Conservation (phyloP, 2,113 vertebrate species). For the Orientallactaga bullata region DNA sequence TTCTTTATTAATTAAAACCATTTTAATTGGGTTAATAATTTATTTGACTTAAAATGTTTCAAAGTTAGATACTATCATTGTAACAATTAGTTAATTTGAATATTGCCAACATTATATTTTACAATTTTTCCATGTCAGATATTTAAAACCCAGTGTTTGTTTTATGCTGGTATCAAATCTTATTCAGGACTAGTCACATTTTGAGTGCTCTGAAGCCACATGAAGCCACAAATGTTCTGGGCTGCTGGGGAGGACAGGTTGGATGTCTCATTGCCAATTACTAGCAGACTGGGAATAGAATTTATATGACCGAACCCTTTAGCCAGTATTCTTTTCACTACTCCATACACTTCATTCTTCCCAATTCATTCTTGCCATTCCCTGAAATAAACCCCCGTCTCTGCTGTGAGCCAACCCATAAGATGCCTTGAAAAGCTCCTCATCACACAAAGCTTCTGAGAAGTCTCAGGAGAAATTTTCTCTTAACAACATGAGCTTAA, state of each 20-base stretch:
- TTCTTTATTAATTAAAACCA: not conserved
- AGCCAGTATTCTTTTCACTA: not conserved
- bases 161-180: not conserved
- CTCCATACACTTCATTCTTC: accelerated
- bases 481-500: conserved; percentile 44
- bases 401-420: not conserved
- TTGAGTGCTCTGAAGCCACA: not conserved
- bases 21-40: not conserved
- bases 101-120: not conserved
- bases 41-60: not conserved
- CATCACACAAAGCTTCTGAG: conserved; percentile 71
- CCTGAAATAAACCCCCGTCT: not conserved
- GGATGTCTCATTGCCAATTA: not conserved
- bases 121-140: not conserved
- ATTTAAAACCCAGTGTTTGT: not conserved
- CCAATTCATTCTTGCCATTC: not conserved
- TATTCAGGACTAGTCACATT: not conserved
- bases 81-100: not conserved
- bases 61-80: not conserved
- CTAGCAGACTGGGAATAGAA: not conserved
- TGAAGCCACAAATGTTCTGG: not conserved
- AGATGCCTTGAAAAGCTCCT: conserved; percentile 52
- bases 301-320: not conserved
- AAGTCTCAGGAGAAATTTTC: conserved; percentile 64
- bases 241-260: not conserved